These are phyloP conservation scores for Agriotes lineatus DNA, from an alignment of 2,888 invertebrate species.

Conservation along the genomic window DNA sequence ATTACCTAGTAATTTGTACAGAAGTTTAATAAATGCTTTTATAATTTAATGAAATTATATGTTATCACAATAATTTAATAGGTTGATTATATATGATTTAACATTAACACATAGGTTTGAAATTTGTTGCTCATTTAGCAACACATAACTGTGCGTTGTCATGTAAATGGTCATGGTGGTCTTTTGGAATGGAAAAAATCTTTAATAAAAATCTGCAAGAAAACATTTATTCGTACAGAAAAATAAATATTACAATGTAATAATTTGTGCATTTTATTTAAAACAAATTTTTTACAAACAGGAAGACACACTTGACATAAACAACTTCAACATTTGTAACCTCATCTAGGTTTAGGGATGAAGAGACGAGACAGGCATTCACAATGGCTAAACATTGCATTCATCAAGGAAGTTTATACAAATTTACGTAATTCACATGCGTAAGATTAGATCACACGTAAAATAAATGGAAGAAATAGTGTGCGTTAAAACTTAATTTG, in stretches of 20 bases:
- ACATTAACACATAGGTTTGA: too few relatives aligned
- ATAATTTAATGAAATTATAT: too few relatives aligned
- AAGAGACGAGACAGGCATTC: constrained; percentile 1
- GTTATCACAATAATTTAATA: too few relatives aligned
- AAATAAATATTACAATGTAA: not conserved
- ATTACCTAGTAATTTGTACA: too few relatives aligned
- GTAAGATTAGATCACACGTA: not conserved
- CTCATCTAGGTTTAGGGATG: not conserved
- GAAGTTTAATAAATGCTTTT: too few relatives aligned
- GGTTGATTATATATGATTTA: too few relatives aligned
- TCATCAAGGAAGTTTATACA: not conserved
- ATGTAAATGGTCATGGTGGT: too few relatives aligned
- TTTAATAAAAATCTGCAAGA: not conserved
- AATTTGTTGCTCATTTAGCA: too few relatives aligned
- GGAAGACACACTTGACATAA: constrained; percentile 44
- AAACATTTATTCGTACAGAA: not conserved
- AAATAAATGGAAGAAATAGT: not conserved
- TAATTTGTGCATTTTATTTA: constrained; percentile 39
- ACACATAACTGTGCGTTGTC: too few relatives aligned
- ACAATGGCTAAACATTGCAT: constrained; percentile 7
- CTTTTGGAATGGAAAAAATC: not conserved
- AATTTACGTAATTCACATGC: not conserved
- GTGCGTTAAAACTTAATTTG: not conserved
- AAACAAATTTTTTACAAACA: constrained; percentile 34
- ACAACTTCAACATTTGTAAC: constrained; percentile 12